These are phyloP conservation scores for Alviniconcha marisindica DNA, from an alignment of 1,140 invertebrate species.

Conservation along the genomic window DNA sequence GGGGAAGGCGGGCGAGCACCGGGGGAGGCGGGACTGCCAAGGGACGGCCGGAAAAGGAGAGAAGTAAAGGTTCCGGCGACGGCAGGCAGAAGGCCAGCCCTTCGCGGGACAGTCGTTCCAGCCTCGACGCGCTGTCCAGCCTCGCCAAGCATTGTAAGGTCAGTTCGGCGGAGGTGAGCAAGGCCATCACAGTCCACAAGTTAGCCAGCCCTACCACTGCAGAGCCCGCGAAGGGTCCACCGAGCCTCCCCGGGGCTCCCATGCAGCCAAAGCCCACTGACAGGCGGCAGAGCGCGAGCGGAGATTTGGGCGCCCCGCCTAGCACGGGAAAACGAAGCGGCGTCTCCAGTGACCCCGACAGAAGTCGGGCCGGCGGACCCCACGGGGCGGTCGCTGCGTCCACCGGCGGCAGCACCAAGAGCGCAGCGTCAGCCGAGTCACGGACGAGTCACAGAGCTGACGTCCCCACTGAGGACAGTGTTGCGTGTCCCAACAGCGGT, in stretches of 20 bases:
- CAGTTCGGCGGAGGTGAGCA: neutral
- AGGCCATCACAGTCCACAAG: neutral
- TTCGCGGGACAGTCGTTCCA: neutral
- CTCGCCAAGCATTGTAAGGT: neutral
- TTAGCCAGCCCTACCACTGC: neutral
- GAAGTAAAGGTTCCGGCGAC: neutral
- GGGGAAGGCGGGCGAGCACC: constrained; percentile 8
- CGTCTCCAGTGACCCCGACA: neutral
- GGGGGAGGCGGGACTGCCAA: neutral
- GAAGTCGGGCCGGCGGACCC: no score
- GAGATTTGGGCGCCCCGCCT: neutral
- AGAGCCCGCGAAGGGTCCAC: neutral
- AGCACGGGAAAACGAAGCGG: neutral
- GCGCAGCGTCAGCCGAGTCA: no score
- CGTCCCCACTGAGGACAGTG: no score
- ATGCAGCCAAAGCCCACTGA: neutral
- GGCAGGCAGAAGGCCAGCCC: neutral
- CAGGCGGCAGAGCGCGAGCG: neutral
- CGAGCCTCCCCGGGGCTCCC: neutral
- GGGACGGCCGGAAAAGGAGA: no score
- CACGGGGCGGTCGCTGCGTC: no score
- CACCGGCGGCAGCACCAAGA: no score
- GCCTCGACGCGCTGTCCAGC: neutral
- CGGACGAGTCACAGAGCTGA: no score
- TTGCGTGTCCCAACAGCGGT: no score